Base-by-base conservation (phyloP, 2,888 invertebrate species). In the Macrosoma leucophasiata region DNA sequence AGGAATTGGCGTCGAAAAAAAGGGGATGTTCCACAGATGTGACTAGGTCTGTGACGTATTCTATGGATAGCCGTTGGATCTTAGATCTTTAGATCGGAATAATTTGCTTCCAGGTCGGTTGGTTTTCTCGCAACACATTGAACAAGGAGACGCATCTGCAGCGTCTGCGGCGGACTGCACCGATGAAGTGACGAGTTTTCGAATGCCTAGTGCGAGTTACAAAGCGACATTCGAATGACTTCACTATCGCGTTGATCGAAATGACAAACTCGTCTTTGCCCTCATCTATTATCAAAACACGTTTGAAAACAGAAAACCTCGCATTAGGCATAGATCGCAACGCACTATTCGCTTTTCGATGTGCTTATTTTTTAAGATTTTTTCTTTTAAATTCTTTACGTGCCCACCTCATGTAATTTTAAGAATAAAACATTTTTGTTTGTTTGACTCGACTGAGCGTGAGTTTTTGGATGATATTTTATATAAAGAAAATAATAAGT, bases 161-260 rank as follows among this genome's bases (percentile, higher is more conserved):
- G 41, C 53, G 81, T 13, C 56, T 77, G 10, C 43, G 81, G 5
- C 58, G 81, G 13, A 68, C 77, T 1, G 65, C 72, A 3, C 76
- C 78, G 0, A 70, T 78, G 54, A 81, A 81, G 51, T 79, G 61
- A 62, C 37, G 1, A 15, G 13, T 11, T 3, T n/a, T 20, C 43
- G 27, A 13, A 39, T 30, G 14, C 13, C 23, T 17, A 24, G 13
- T 41, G 15, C 30, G 22, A 6, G 9, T 8, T 15, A 2, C n/a
- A 10, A 25, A n/a, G 13, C 18, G 29, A n/a, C n/a, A n/a, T n/a
- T n/a, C n/a, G n/a, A n/a, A n/a, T n/a, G n/a, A n/a, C n/a, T n/a
- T n/a, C n/a, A n/a, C n/a, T n/a, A n/a, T n/a, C n/a, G n/a, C n/a
- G n/a, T n/a, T n/a, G n/a, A n/a, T n/a, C n/a, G n/a, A n/a, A n/a